Evolutionary conservation across 2,797 vertebrate genomes (phyloP), one percentile per base, ranked within the genome.

Genomic region (Enteromius trimaculatus): DNA sequence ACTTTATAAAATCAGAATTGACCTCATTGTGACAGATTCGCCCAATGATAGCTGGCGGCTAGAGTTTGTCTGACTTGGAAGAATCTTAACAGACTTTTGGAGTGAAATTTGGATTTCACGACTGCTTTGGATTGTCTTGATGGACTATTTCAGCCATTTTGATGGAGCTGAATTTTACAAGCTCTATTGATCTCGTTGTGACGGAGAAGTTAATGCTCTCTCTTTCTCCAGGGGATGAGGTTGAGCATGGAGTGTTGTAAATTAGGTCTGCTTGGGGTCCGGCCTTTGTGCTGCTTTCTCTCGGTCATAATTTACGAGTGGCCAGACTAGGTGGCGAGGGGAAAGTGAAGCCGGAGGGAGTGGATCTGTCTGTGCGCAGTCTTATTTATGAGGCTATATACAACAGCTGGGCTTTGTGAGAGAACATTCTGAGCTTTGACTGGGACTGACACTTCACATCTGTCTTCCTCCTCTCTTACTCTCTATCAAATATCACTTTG

Each of bases 351-450:
- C 51, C n/a, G 9, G 51, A 66, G 83, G 74, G 62, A 39, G 47
- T 84, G 47, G 72, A 26, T 39, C 34, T 87, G 65, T 84, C 82
- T 77, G 84, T 77, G 42, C 29, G 26, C 60, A 51, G 64, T 58
- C 34, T 86, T 86, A 86, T 88, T 87, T 81, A 87, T 65, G 68
- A 83, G 82, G 23, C 82, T 29, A 79, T 79, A 65, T 53, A 51
- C 84, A 85, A 84, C 86, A 77, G 79, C 72, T 84, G 55, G 34
- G 47, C 53, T 84, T 86, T 89, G 86, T 86, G 76, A 77, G 77
- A 79, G 79, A 77, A 14, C 69, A 78, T 81, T 85, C 70, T 77
- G 81, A 86, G 84, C 82, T 60, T 75, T 77, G 19, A 44, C 79
- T 55, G 49, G 10, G 68, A 58, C 62, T 31, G 42, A 72, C 77